Evolutionary conservation across 2,797 vertebrate species (phyloP), one percentile per base, ranked within the genome.

Genomic region (Syncerus caffer): DNA sequence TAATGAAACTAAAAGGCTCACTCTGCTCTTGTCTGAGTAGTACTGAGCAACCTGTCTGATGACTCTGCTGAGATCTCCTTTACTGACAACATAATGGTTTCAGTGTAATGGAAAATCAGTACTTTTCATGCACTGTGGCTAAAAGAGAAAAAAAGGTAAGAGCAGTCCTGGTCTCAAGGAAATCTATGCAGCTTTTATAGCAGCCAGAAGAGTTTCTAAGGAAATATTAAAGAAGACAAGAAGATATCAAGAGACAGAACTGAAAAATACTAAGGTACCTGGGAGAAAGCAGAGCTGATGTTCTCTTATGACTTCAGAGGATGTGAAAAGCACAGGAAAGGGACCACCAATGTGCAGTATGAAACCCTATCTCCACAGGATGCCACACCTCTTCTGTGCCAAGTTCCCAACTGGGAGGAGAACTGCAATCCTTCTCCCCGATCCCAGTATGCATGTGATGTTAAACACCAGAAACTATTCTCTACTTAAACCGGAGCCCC

Each of bases 171-270:
- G 57, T n/a, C 19, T n/a, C 74, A 89, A 96, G 82, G n/a, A 96
- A 94, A 88, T 50, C 34, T 45, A 76, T 58, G 60, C 5, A 93
- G 21, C 19, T 53, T 64, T 95, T 78, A 90, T 8, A 57, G 62
- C n/a, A 90, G 29, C 16, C 53, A 62, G 19, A 74, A 85, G 25
- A 67, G 62, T 78, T 95, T 95, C 71, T 71, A 91, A 94, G 74
- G 47, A 89, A 93, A 90, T 42, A 55, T 71, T 84, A 91, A 85
- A n/a, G 78, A 57, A 79, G 96, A 96, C 29, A 86, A 60, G 17
- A 89, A 76, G 45, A n/a, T 51, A 85, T 4, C 55, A 50, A 88
- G 25, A 78, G 53, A 64, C 19, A 95, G 53, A 93, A 95, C 4
- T 38, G n/a, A 89, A 74, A 89, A 85, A 82, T 50, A 90, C 45